A percentile compares a stretch with the other conserved stretches of the same genome.
Conservation (phyloP, 92 coral and sea anemone species). For the Nematostella vectensis region DNA sequence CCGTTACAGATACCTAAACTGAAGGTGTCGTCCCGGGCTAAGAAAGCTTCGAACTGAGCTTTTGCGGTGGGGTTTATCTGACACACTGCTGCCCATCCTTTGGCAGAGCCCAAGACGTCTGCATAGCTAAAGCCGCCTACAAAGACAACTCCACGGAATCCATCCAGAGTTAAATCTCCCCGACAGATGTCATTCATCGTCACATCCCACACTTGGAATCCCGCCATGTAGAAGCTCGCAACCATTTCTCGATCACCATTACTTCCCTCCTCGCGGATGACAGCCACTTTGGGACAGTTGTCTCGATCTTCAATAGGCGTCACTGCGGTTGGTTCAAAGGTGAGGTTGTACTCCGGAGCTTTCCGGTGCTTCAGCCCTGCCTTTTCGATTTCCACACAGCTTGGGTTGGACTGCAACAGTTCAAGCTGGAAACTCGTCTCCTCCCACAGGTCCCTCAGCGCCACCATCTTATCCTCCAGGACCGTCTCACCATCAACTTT, state of each 20-base stretch:
- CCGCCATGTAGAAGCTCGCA: constrained; percentile 87
- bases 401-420: constrained; percentile 81
- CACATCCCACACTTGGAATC: constrained; percentile 95
- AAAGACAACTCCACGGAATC: constrained; percentile 90
- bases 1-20: constrained; percentile 98
- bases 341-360: constrained; percentile 62
- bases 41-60: constrained; percentile 68
- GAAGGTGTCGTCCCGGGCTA: constrained; percentile 82
- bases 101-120: constrained; percentile 95
- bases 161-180: constrained; percentile 60
- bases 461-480: constrained; percentile 81
- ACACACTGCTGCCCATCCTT: constrained; percentile 99
- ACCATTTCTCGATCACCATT: constrained; percentile 98
- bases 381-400: constrained; percentile 80
- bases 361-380: constrained; percentile 56
- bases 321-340: constrained; percentile 52
- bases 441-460: constrained; percentile 89
- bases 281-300: constrained; percentile 68
- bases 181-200: constrained; percentile 82
- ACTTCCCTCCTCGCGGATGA: constrained; percentile 94
- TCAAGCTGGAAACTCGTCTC: constrained; percentile 96
- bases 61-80: constrained; percentile 70
- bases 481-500: constrained; percentile 58
- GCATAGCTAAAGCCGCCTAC: constrained; percentile 99
- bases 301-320: constrained; percentile 11